Evolutionary conservation across 2,113 vertebrate species (phyloP).

Genomic region (Pluvianellus socialis): DNA sequence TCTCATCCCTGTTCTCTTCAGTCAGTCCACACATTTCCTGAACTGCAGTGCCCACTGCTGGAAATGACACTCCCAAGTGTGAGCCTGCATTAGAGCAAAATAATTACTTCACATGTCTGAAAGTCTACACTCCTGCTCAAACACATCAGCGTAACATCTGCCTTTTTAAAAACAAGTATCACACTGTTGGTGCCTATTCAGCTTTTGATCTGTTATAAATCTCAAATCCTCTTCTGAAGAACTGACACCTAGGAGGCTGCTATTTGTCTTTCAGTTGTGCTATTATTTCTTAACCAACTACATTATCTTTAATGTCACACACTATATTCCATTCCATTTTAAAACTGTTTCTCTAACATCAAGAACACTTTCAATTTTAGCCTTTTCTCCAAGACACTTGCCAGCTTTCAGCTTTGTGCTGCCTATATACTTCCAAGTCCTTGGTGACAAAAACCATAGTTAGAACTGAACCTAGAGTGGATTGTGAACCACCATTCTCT

Average conservation of each 20-base stretch:
- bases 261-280: neutral
- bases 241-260: neutral
- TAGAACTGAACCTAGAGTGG: neutral
- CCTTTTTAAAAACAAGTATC: neutral
- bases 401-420: neutral
- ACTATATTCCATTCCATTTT: neutral
- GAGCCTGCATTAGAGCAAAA: neutral
- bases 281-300: neutral
- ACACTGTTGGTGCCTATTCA: neutral
- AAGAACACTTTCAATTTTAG: neutral
- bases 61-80: neutral
- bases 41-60: neutral
- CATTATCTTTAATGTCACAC: neutral
- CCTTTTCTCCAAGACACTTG: neutral
- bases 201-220: neutral
- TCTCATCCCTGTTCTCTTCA: neutral
- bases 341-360: neutral
- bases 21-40: neutral
- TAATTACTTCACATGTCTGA: neutral
- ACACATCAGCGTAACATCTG: neutral
- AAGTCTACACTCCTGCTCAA: neutral
- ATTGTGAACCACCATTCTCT: neutral
- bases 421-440: neutral
- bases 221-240: neutral
- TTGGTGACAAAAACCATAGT: neutral